phyloP scores from a whole-genome alignment of 1,140 invertebrate species.

The Drosophila navojoa region DNA sequence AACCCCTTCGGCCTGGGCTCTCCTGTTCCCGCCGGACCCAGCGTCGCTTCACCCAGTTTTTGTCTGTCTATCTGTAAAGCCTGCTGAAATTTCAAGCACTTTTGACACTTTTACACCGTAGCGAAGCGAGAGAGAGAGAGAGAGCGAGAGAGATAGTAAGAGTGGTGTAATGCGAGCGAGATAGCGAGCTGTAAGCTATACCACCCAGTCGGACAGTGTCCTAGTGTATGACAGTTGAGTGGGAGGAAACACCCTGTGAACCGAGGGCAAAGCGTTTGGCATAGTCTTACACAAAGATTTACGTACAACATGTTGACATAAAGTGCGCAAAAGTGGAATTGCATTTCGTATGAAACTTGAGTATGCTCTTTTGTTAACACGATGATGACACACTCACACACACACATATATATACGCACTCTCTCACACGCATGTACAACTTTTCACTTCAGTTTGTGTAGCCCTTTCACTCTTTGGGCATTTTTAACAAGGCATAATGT shows the following conservation, averaged over 20 bases:
- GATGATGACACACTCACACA: conserved; percentile 46
- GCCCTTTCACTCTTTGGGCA: conserved; percentile 55
- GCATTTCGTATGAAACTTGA: conserved; percentile 82
- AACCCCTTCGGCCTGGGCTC: not conserved
- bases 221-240: conserved; percentile 5
- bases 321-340: conserved; percentile 82
- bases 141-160: not conserved
- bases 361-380: conserved; percentile 82
- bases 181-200: conserved; percentile 41
- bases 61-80: conserved; percentile 48
- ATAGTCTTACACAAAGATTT: conserved; percentile 82
- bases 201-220: conserved; percentile 34
- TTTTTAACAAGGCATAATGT: conserved; percentile 74
- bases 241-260: not conserved
- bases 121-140: not conserved
- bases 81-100: conserved; percentile 81
- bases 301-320: conserved; percentile 81
- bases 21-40: not conserved
- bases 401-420: not conserved
- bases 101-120: conserved; percentile 69
- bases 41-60: not conserved
- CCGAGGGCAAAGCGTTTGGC: conserved; percentile 60
- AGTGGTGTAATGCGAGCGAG: not conserved
- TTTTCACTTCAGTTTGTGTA: conserved; percentile 31
- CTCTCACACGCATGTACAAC: not conserved